Base-by-base conservation (phyloP, 2,888 invertebrate species). In the Cheilosia scutellata region DNA sequence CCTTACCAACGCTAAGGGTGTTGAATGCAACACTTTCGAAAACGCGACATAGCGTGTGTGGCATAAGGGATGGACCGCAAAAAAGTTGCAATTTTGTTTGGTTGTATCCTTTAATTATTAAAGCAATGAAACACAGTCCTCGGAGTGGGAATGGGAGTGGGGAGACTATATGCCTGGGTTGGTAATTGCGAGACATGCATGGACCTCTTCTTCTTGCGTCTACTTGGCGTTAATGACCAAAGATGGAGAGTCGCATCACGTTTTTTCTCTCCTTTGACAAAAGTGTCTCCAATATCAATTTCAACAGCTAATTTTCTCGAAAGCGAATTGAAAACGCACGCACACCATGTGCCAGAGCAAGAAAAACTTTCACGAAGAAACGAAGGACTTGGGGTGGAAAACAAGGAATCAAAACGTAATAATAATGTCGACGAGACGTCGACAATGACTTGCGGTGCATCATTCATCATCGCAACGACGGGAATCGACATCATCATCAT, bases 21-120 rank as follows among this genome's bases (percentile, higher is more conserved):
- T 86, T 82, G 86, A 68, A 82, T 86, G 82, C 86, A 86, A 86
- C 86, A 86, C 86, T 86, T 82, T 82, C 82, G 11, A 62, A 71
- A 86, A 82, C 86, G 86, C 86, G 82, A 86, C 71, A 82, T 63
- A 82, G 76, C 86, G 76, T 82, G 57, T 37, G 37, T n/a, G 49
- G 37, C 25, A 68, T 66, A 72, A 71, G 65, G 76, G 58, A 78
- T 66, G 72, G 55, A 70, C 33, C 31, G 68, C 33, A 71, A 74
- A 47, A 47, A 53, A 42, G 42, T 58, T 40, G 20, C 66, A 37
- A 2, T 40, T 53, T 51, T 31, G 29, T 62, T 72, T n/a, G 49
- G 9, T 25, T 76, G 70, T 37, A 79, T 62, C 68, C 63, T 70
- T 74, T 63, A 58, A 79, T 79, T 72, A 78, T 79, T 79, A 79